phyloP scores from a whole-genome alignment of 2,797 vertebrate genomes.

The Xenops minutus region DNA sequence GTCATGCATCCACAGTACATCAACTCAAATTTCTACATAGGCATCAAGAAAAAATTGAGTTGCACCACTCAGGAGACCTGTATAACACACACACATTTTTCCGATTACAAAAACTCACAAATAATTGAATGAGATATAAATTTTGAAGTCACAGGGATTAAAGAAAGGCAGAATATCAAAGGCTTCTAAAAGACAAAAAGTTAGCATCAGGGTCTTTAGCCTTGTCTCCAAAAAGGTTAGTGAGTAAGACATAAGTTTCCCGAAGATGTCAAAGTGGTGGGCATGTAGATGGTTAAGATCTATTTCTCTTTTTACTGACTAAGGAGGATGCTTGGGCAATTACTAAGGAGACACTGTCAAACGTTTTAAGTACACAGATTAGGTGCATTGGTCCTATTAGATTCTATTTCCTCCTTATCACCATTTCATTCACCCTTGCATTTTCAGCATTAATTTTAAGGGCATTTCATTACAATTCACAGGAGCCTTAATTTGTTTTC shows the following conservation, averaged over 20 bases:
- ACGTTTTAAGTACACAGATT: neutral
- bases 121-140: neutral
- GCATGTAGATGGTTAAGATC: neutral
- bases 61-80: neutral
- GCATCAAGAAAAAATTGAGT: neutral
- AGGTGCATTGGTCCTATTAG: neutral
- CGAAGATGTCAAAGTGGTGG: neutral
- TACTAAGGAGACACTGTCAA: neutral
- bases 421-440: neutral
- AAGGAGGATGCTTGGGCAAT: neutral
- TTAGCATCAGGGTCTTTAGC: neutral
- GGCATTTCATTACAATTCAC: neutral
- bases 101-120: neutral
- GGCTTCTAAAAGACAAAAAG: neutral
- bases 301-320: neutral
- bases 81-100: neutral
- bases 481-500: neutral
- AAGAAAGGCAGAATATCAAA: neutral
- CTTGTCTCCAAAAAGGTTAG: neutral
- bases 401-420: neutral
- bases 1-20: neutral
- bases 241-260: neutral
- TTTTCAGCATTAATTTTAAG: neutral
- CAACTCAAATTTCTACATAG: neutral
- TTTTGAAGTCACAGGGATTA: neutral